Evolutionary conservation across 2,888 invertebrate genomes (phyloP).

Genomic region (Dinocampus coccinellae): DNA sequence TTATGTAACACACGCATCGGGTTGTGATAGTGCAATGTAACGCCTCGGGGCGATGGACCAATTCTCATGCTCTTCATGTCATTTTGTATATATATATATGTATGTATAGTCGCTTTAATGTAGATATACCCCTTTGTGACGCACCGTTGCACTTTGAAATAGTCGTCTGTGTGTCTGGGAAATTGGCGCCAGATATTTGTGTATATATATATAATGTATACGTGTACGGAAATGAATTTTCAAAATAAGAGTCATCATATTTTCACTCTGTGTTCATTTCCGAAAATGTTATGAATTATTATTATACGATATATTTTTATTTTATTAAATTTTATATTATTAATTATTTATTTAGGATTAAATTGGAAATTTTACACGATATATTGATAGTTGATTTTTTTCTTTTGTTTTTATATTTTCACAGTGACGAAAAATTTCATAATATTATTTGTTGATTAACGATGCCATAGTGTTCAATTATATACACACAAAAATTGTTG

Average conservation of each 20-base stretch:
- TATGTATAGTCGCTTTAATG: conserved; percentile 34
- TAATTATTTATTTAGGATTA: no score
- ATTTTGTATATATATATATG: conserved; percentile 14
- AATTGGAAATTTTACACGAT: no score
- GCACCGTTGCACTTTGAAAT: conserved; percentile 59
- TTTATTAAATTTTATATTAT: no score
- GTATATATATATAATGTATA: no score
- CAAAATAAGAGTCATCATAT: conserved; percentile 51
- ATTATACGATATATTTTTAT: not conserved
- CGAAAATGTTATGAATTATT: not conserved
- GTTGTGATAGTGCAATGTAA: conserved; percentile 58
- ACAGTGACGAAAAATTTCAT: not conserved
- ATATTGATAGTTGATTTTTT: no score
- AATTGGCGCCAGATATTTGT: conserved; percentile 28
- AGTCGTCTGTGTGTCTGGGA: conserved; percentile 31
- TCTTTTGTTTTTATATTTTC: not conserved
- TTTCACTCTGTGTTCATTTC: not conserved
- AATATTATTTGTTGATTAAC: not conserved
- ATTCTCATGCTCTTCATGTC: conserved; percentile 38
- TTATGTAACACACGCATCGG: conserved; percentile 59
- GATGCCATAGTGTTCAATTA: not conserved
- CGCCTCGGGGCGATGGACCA: conserved; percentile 58
- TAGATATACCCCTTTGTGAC: conserved; percentile 64
- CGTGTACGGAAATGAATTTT: conserved; percentile 61
- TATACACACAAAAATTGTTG: not conserved